phyloP scores from a whole-genome alignment of 2,797 vertebrate genomes.

The Bucorvus abyssinicus region DNA sequence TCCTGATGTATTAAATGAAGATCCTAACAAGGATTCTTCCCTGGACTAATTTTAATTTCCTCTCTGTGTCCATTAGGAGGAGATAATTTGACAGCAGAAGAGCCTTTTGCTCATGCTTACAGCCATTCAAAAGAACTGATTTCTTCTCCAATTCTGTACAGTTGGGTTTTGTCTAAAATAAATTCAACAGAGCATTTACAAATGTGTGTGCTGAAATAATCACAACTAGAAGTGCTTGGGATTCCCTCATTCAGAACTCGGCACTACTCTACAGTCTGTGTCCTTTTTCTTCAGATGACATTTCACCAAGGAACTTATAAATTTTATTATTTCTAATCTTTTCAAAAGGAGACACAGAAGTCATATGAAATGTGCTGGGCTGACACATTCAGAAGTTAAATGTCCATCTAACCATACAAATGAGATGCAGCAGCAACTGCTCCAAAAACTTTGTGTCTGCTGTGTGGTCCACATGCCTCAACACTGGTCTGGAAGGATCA shows the following conservation, averaged over 20 bases:
- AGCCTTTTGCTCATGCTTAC: slow-evolving; percentile 41
- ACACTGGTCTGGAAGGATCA: neutral
- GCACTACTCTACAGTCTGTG: neutral
- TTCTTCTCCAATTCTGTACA: slow-evolving; percentile 45
- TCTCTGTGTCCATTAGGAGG: slow-evolving; percentile 40
- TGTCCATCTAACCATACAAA: neutral
- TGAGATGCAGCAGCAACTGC: neutral
- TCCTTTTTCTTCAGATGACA: neutral
- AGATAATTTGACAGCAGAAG: slow-evolving; percentile 59
- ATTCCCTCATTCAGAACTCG: neutral
- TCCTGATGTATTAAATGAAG: slow-evolving; percentile 47
- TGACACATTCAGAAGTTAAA: neutral
- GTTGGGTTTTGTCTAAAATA: slow-evolving; percentile 57
- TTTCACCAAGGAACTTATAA: neutral
- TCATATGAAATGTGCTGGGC: neutral
- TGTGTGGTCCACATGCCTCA: neutral
- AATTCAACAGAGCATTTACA: slow-evolving; percentile 53
- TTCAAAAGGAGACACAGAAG: neutral
- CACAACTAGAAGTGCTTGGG: slow-evolving; percentile 1
- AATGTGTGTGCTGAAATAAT: slow-evolving; percentile 35
- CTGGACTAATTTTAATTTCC: slow-evolving; percentile 55
- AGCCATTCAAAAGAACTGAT: slow-evolving; percentile 60
- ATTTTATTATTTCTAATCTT: neutral
- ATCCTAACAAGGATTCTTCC: slow-evolving; percentile 49
- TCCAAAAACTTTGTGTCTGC: neutral